Conservation (phyloP, 1,140 invertebrate species). For the Limonius californicus region DNA sequence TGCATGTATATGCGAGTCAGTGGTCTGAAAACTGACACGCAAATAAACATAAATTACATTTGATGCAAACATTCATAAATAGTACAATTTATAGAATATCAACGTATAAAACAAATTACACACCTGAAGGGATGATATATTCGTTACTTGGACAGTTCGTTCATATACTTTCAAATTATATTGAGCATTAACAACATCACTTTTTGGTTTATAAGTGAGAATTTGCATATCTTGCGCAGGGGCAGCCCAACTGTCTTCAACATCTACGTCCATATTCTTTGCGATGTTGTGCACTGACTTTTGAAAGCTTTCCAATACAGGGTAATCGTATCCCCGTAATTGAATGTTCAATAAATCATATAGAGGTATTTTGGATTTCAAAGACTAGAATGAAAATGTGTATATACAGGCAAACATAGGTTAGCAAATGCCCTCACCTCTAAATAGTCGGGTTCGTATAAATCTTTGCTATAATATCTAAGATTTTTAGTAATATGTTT, state of each 20-base stretch:
- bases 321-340: slow-evolving; percentile 78
- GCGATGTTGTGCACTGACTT: slow-evolving; percentile 70
- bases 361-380: slow-evolving; percentile 65
- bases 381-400: slow-evolving; percentile 53
- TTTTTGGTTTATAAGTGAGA: slow-evolving; percentile 64
- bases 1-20: too few species aligned
- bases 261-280: slow-evolving; percentile 67
- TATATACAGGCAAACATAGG: too few species aligned
- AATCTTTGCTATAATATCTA: slow-evolving; percentile 18
- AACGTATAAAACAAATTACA: background rate
- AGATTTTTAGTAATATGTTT: too few species aligned
- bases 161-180: slow-evolving; percentile 74
- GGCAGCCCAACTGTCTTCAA: slow-evolving; percentile 72
- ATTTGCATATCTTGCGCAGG: slow-evolving; percentile 66
- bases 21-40: too few species aligned
- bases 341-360: slow-evolving; percentile 73
- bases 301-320: slow-evolving; percentile 75
- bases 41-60: too few species aligned
- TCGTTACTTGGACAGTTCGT: slow-evolving; percentile 65
- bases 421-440: slow-evolving; percentile 52
- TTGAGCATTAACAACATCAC: slow-evolving; percentile 60
- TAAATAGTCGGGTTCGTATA: slow-evolving; percentile 58
- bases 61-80: too few species aligned
- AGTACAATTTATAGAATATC: too few species aligned
- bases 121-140: slow-evolving; percentile 38